Evolutionary conservation across 1,140 invertebrate species (phyloP).

Genomic region (Bombus breviceps): DNA sequence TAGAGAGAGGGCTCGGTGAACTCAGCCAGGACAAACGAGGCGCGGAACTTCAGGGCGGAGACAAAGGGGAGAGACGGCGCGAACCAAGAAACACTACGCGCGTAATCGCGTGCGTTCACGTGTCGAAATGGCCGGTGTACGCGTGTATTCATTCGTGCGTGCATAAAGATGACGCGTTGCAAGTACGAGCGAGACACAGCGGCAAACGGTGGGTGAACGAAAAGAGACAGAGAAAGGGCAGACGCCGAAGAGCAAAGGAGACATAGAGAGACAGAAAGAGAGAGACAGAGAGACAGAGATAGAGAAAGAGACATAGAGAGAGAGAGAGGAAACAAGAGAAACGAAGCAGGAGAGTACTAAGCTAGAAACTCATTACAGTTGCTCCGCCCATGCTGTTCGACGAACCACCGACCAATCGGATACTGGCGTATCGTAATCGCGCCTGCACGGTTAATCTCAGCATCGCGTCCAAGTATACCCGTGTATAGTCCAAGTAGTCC

Average conservation of each 20-base stretch:
- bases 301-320: background rate
- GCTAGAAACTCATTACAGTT: slow-evolving; percentile 81
- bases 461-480: slow-evolving; percentile 71
- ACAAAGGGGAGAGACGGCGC: slow-evolving; percentile 14
- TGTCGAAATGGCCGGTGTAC: background rate
- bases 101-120: slow-evolving; percentile 36
- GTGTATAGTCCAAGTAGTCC: slow-evolving; percentile 26
- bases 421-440: slow-evolving; percentile 80
- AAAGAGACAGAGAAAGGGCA: slow-evolving; percentile 1
- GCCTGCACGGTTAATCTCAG: slow-evolving; percentile 81
- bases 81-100: slow-evolving; percentile 2
- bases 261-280: no score
- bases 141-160: slow-evolving; percentile 24
- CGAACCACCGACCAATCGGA: slow-evolving; percentile 79
- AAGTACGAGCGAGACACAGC: background rate
- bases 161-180: slow-evolving; percentile 2
- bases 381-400: slow-evolving; percentile 81
- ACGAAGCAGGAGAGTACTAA: slow-evolving; percentile 70
- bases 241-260: background rate
- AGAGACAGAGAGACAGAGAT: background rate
- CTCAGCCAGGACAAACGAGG: slow-evolving; percentile 1
- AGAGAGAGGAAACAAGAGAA: slow-evolving; percentile 50
- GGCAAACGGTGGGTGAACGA: background rate
- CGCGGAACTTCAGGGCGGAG: slow-evolving; percentile 22
- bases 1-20: background rate